Evolutionary conservation across 2,797 vertebrate species (phyloP).

Genomic region (Myiotriccus ornatus): DNA sequence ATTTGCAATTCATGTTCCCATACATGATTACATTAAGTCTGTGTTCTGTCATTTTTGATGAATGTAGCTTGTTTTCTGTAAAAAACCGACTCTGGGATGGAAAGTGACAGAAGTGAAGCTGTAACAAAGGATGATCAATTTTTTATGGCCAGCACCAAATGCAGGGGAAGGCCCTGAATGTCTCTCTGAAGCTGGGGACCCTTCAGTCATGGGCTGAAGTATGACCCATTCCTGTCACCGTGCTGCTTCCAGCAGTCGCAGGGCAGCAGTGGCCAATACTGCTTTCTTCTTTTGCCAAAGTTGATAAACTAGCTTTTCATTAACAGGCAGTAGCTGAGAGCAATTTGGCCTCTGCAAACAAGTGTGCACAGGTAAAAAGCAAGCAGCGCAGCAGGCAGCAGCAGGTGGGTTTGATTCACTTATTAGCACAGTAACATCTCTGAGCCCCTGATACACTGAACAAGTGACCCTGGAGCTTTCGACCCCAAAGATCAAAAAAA

Average conservation of each 20-base stretch:
- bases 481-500: not conserved
- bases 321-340: conserved; percentile 29
- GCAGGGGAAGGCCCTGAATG: conserved; percentile 41
- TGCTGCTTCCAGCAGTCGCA: conserved; percentile 1
- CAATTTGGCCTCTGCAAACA: not conserved
- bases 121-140: conserved; percentile 89
- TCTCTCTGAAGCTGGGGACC: conserved; percentile 20
- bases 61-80: conserved; percentile 94
- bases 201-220: not conserved
- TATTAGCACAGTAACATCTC: not conserved
- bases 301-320: conserved; percentile 42
- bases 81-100: conserved; percentile 91
- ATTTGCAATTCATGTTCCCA: conserved; percentile 99
- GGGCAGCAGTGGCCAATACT: conserved; percentile 10
- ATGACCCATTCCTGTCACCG: conserved; percentile 20
- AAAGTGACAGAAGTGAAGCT: conserved; percentile 92
- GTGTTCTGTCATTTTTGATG: conserved; percentile 97
- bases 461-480: not conserved
- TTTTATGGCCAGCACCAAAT: conserved; percentile 81
- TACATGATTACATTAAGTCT: conserved; percentile 96
- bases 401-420: not conserved
- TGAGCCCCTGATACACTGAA: not conserved
- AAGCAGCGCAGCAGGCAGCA: not conserved
- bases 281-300: not conserved
- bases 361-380: not conserved